Evolutionary conservation across 1,140 invertebrate species (phyloP), one percentile per base, ranked within the genome.

Genomic region (Solen grandis): DNA sequence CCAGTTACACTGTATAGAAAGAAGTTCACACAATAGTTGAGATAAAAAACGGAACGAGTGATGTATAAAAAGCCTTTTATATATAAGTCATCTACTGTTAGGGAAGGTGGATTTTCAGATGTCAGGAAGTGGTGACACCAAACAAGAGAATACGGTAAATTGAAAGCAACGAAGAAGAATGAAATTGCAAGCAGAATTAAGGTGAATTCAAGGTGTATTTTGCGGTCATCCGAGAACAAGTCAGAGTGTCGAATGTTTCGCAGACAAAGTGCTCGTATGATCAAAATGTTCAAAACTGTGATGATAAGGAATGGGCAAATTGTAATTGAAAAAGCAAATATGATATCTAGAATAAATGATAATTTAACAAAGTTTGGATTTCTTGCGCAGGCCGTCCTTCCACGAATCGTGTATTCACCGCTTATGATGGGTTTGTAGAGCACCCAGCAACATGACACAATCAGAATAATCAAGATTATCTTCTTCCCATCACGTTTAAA

Each of bases 21-120:
- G 57, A 90, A 89, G 46, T 90, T 90, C 0, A 88, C 81, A 52
- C 85, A 87, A 36, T 90, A 89, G 62, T 90, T 90, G 46, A 87
- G 81, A 62, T 87, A 88, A 52, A 90, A 90, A 31, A 89, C 83
- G 16, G 85, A 80, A 35, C 85, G 73, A 0, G 85, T 75, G 5
- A 89, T 83, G 14, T 80, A 84, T 5, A 90, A 54, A 2, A 86
- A 65, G 2, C 85, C 85, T 27, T 80, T 78, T n/a, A n/a, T n/a
- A n/a, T n/a, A n/a, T n/a, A n/a, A n/a, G n/a, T n/a, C n/a, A n/a
- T n/a, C n/a, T n/a, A n/a, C n/a, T n/a, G n/a, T n/a, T n/a, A n/a
- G n/a, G n/a, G n/a, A n/a, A n/a, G n/a, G n/a, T n/a, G n/a, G n/a
- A n/a, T n/a, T n/a, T n/a, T n/a, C n/a, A n/a, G n/a, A n/a, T 50